These are phyloP conservation scores for Reticulitermes speratus DNA, from an alignment of 1,140 invertebrate genomes.

Conservation along the genomic window DNA sequence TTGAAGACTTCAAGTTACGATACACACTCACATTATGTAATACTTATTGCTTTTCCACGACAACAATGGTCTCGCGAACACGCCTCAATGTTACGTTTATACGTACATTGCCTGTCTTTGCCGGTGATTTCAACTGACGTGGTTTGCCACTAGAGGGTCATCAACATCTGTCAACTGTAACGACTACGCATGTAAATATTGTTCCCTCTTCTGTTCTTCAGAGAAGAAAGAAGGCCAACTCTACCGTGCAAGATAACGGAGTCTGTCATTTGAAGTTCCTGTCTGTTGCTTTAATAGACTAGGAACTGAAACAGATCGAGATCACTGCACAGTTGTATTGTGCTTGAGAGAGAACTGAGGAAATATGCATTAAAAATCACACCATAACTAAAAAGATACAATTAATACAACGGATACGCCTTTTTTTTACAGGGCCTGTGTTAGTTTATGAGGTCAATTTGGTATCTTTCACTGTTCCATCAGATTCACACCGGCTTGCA, in stretches of 20 bases:
- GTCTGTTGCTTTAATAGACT: not conserved
- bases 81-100: too few species aligned
- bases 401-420: not conserved
- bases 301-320: not conserved
- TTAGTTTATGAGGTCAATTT: not conserved
- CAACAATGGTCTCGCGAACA: too few species aligned
- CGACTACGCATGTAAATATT: not conserved
- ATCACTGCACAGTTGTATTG: not conserved
- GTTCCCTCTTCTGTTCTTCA: not conserved
- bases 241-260: not conserved
- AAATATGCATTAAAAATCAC: not conserved
- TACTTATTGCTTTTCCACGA: too few species aligned
- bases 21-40: too few species aligned
- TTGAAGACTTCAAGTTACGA: too few species aligned
- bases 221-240: not conserved
- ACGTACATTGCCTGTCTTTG: too few species aligned
- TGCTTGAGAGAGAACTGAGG: not conserved
- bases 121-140: too few species aligned
- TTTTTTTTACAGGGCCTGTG: not conserved
- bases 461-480: not conserved
- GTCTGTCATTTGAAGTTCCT: slow-evolving; percentile 3
- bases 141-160: not conserved
- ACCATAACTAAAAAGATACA: not conserved
- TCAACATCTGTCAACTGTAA: not conserved
- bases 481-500: not conserved